A percentile compares a stretch with the other conserved stretches of the same genome.
Evolutionary conservation across 2,797 vertebrate genomes (phyloP).

Genomic region (Aeoliscus strigatus): DNA sequence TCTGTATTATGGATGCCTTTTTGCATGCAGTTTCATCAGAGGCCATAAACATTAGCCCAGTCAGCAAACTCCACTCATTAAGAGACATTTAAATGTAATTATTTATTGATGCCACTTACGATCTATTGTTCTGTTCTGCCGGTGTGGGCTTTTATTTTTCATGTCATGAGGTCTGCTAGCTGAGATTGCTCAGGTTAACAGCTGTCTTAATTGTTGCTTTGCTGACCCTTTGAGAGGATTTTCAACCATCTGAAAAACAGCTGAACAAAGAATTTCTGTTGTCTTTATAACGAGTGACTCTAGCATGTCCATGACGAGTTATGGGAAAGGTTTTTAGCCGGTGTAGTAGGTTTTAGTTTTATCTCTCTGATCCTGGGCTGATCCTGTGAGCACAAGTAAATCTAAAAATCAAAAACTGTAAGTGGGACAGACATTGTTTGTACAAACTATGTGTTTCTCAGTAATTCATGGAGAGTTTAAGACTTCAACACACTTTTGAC

Average conservation of each 20-base stretch:
- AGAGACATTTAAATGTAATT: slow-evolving; percentile 79
- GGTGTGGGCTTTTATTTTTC: slow-evolving; percentile 62
- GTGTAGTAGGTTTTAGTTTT: background rate
- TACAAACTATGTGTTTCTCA: slow-evolving; percentile 7
- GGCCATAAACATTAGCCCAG: slow-evolving; percentile 65
- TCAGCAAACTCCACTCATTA: slow-evolving; percentile 81
- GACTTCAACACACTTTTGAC: slow-evolving; percentile 57
- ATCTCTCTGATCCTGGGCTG: slow-evolving; percentile 1
- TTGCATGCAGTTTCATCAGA: slow-evolving; percentile 70
- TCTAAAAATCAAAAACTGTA: no score
- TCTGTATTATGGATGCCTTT: slow-evolving; percentile 74
- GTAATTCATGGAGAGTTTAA: slow-evolving; percentile 37
- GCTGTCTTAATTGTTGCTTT: slow-evolving; percentile 55
- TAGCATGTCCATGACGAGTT: no score
- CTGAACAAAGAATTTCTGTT: no score
- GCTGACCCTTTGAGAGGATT: no score
- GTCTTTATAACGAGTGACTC: no score
- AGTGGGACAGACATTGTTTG: slow-evolving; percentile 1
- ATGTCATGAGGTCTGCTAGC: slow-evolving; percentile 37
- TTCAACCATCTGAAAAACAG: no score
- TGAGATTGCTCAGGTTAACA: slow-evolving; percentile 63
- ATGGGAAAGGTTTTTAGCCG: no score
- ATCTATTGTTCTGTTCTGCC: slow-evolving; percentile 68
- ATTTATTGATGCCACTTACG: slow-evolving; percentile 80
- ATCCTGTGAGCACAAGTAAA: background rate